Conservation (phyloP, 2,888 invertebrate genomes). For the Tigriopus californicus region DNA sequence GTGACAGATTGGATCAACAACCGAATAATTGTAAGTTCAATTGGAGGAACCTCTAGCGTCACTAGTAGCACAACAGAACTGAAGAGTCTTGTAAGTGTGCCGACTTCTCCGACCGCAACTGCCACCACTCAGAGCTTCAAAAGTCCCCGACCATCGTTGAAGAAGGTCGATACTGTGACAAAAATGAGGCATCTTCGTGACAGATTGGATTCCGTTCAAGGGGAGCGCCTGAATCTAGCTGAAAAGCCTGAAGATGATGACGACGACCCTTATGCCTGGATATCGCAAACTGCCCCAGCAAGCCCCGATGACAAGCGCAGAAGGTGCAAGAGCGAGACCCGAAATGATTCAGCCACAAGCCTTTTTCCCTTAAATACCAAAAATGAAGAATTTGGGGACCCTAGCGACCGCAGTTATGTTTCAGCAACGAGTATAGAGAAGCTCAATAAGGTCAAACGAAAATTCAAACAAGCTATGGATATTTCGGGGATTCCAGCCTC, state of each 20-base stretch:
- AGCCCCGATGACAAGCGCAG: background rate
- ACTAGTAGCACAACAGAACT: background rate
- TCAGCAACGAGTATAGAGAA: conserved; percentile 1
- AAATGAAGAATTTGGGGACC: background rate
- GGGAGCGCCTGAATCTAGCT: background rate
- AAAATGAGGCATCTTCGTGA: background rate
- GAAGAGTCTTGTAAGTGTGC: background rate
- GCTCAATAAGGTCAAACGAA: background rate
- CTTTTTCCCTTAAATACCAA: background rate
- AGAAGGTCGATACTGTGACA: background rate
- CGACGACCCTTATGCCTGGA: conserved; percentile 14
- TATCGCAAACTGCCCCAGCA: conserved; percentile 5
- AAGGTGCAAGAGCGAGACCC: background rate
- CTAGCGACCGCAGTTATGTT: background rate
- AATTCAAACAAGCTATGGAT: too few relatives aligned
- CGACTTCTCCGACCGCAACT: background rate
- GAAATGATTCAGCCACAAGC: background rate
- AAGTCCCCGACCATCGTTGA: too few relatives aligned
- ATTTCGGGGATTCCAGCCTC: too few relatives aligned
- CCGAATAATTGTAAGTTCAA: too few relatives aligned
- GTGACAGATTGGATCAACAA: too few relatives aligned
- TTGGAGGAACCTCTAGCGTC: too few relatives aligned
- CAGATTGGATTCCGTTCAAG: background rate
- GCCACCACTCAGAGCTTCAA: background rate
- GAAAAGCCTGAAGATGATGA: background rate